These are phyloP conservation scores for Plagodis dolabraria DNA, from an alignment of 2,888 invertebrate species.

Conservation along the genomic window DNA sequence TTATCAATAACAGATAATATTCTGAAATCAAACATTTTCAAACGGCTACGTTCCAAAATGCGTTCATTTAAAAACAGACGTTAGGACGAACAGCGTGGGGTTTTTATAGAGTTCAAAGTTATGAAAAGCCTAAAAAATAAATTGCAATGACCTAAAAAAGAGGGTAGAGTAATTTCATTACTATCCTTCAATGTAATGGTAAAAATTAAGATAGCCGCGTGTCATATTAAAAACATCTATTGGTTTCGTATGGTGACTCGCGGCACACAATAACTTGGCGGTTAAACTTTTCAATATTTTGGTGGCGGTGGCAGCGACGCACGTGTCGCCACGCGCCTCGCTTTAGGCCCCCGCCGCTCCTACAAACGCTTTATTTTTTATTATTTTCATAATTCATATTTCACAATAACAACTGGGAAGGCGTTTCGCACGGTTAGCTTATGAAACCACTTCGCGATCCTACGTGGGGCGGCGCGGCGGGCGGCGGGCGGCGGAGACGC, in stretches of 20 bases:
- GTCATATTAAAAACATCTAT: conserved; percentile 62
- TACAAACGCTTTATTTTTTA: conserved; percentile 76
- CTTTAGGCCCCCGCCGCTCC: conserved; percentile 72
- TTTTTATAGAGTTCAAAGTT: too few relatives aligned
- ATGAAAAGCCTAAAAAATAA: conserved; percentile 17
- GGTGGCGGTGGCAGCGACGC: conserved; percentile 57
- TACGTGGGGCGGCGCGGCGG: conserved; percentile 21
- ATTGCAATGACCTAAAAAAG: conserved; percentile 30
- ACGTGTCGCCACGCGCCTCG: conserved; percentile 79
- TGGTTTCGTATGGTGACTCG: conserved; percentile 10
- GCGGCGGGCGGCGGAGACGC: conserved; percentile 4
- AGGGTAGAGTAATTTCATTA: conserved; percentile 59
- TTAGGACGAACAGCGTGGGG: too few relatives aligned
- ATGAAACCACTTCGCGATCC: conserved; percentile 73
- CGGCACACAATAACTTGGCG: conserved; percentile 48
- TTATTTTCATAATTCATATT: conserved; percentile 84
- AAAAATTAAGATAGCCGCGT: conserved; percentile 76
- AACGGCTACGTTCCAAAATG: too few relatives aligned
- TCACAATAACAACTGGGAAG: conserved; percentile 82
- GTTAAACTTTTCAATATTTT: conserved; percentile 83
- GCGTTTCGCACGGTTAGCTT: conserved; percentile 84
- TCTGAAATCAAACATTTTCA: too few relatives aligned
- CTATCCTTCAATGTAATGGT: conserved; percentile 63
- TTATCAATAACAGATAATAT: too few relatives aligned
- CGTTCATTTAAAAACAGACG: too few relatives aligned